Conservation (phyloP, 2,888 invertebrate genomes). For the Trachelus troglodyta region DNA sequence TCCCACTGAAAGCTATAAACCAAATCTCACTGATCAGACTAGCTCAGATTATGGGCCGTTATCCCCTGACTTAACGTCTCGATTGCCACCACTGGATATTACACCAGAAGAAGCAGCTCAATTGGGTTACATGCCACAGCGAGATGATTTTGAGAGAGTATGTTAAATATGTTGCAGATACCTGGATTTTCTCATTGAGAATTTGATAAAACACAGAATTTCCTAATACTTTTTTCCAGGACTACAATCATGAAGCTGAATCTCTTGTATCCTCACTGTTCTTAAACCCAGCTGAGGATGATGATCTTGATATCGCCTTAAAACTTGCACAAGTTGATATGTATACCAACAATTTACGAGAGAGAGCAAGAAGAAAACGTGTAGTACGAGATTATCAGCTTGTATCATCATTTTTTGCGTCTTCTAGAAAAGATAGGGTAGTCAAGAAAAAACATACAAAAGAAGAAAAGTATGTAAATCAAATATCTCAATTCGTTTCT, state of each 20-base stretch:
- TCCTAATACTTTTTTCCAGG: constrained; percentile 69
- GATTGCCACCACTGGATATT: constrained; percentile 84
- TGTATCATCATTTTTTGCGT: constrained; percentile 85
- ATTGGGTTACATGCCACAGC: constrained; percentile 93
- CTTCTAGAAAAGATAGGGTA: constrained; percentile 70
- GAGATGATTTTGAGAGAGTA: constrained; percentile 96
- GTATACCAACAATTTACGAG: constrained; percentile 85
- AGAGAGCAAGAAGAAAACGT: constrained; percentile 88
- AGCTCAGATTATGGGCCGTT: constrained; percentile 82
- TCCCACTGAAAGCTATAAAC: constrained; percentile 76
- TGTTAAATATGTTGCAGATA: constrained; percentile 29
- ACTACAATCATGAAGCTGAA: constrained; percentile 94
- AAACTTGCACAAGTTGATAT: constrained; percentile 94
- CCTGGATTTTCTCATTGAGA: not conserved
- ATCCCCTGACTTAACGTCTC: constrained; percentile 78
- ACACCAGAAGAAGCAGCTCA: constrained; percentile 87
- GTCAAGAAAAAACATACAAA: constrained; percentile 76
- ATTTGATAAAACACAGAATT: not conserved
- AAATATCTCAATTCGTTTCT: not conserved
- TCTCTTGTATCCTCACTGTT: constrained; percentile 87
- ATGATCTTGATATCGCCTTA: constrained; percentile 88
- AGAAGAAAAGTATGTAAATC: constrained; percentile 77
- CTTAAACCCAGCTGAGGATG: constrained; percentile 84
- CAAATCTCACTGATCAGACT: constrained; percentile 80
- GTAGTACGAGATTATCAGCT: constrained; percentile 92